A percentile compares a stretch with the other conserved stretches of the same genome.
Evolutionary conservation across 1,140 invertebrate species (phyloP).

Genomic region (Leguminivora glycinivorella): DNA sequence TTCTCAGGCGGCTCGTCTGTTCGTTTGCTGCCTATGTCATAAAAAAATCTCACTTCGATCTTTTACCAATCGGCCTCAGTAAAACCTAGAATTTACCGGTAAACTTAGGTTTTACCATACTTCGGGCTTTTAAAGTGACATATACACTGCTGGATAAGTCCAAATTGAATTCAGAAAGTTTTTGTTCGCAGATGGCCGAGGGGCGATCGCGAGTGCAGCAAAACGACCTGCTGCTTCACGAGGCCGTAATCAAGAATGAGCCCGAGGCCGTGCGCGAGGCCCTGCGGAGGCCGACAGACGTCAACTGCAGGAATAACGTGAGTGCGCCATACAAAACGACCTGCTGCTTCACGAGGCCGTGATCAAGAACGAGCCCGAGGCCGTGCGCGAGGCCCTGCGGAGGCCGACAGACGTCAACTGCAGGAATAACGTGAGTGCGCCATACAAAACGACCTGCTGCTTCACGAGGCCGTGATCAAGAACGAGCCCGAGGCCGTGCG

Average conservation of each 20-base stretch:
- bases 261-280: constrained; percentile 82
- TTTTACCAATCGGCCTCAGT: too few relatives aligned
- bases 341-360: neutral
- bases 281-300: constrained; percentile 82
- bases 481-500: constrained; percentile 75
- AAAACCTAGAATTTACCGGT: too few relatives aligned
- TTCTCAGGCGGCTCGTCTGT: too few relatives aligned
- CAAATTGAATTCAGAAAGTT: too few relatives aligned
- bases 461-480: neutral
- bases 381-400: constrained; percentile 62
- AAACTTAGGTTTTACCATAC: too few relatives aligned
- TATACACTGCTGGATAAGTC: too few relatives aligned
- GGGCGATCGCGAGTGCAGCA: constrained; percentile 78
- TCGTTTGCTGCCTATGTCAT: too few relatives aligned
- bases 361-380: constrained; percentile 52
- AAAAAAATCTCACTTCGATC: too few relatives aligned
- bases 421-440: constrained; percentile 82
- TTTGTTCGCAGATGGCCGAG: constrained; percentile 51
- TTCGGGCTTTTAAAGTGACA: too few relatives aligned
- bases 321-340: constrained; percentile 31
- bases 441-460: neutral
- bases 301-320: constrained; percentile 87
- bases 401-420: constrained; percentile 50
- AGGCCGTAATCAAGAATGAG: constrained; percentile 87
- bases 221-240: constrained; percentile 85